Evolutionary conservation across 1,140 invertebrate genomes (phyloP).

Genomic region (Olivierus martensii): DNA sequence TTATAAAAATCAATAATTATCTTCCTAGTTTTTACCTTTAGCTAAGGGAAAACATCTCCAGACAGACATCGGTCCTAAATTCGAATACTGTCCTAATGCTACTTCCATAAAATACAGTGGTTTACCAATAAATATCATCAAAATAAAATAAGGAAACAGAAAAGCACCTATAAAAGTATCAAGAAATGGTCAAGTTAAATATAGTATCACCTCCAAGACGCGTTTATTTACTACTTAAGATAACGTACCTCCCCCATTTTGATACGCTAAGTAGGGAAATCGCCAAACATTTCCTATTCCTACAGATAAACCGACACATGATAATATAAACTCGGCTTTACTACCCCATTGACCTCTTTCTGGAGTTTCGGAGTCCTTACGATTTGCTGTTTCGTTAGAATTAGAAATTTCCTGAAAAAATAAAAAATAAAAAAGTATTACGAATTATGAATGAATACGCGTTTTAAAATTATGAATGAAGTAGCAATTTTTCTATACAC

Average conservation of each 20-base stretch:
- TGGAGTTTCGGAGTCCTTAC: neutral
- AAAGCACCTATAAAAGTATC: conserved; percentile 51
- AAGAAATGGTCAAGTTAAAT: too few relatives aligned
- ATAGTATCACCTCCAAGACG: too few relatives aligned
- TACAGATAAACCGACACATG: conserved; percentile 36
- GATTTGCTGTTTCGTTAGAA: too few relatives aligned
- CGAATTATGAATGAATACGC: too few relatives aligned
- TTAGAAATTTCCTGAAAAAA: too few relatives aligned
- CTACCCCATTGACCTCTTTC: conserved; percentile 24
- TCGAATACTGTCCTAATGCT: conserved; percentile 39
- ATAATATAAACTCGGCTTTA: conserved; percentile 31
- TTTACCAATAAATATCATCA: conserved; percentile 58
- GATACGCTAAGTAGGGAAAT: conserved; percentile 35
- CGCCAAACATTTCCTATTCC: conserved; percentile 39
- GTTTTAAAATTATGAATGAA: too few relatives aligned
- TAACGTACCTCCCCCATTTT: conserved; percentile 28
- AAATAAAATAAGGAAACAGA: conserved; percentile 60
- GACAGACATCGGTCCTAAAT: conserved; percentile 31
- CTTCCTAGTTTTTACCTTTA: conserved; percentile 27
- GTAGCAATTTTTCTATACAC: too few relatives aligned
- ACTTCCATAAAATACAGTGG: conserved; percentile 53
- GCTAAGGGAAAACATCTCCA: conserved; percentile 34
- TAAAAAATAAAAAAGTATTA: too few relatives aligned
- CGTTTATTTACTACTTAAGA: too few relatives aligned
- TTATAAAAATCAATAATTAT: neutral